Conservation (phyloP, 1,140 invertebrate species). For the Anoplolepis gracilipes region DNA sequence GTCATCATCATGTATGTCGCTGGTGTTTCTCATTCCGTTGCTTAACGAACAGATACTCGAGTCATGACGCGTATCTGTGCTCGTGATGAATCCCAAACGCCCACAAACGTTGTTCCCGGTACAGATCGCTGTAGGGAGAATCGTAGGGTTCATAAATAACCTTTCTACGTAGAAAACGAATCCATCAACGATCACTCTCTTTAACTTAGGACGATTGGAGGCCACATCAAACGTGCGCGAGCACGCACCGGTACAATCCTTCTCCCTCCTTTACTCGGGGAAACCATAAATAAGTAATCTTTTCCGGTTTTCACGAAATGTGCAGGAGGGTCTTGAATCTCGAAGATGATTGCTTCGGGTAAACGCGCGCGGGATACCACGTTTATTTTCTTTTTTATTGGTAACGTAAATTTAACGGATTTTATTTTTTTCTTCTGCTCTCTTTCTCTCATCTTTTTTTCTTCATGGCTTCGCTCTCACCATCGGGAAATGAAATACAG, state of each 20-base stretch:
- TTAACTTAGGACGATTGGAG: conserved; percentile 63
- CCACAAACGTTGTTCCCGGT: conserved; percentile 69
- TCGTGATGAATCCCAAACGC: conserved; percentile 63
- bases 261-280: not conserved
- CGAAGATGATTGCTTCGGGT: conserved; percentile 58
- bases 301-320: conserved; percentile 65
- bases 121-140: conserved; percentile 56
- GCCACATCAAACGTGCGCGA: conserved; percentile 67
- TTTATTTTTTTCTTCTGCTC: conserved; percentile 60
- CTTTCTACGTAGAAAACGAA: conserved; percentile 72
- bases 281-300: conserved; percentile 72
- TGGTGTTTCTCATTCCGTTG: conserved; percentile 31
- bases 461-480: not conserved
- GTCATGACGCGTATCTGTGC: conserved; percentile 37
- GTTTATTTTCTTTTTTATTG: conserved; percentile 69
- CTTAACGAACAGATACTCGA: conserved; percentile 25
- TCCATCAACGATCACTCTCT: conserved; percentile 66
- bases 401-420: conserved; percentile 62
- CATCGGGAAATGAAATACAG: conserved; percentile 55
- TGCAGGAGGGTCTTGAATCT: conserved; percentile 41
- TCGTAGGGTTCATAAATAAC: conserved; percentile 69
- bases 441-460: conserved; percentile 4
- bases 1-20: not conserved
- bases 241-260: not conserved
- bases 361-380: conserved; percentile 30